Evolutionary conservation across 2,888 invertebrate species (phyloP), one percentile per base, ranked within the genome.

Genomic region (Lomographa bimaculata): DNA sequence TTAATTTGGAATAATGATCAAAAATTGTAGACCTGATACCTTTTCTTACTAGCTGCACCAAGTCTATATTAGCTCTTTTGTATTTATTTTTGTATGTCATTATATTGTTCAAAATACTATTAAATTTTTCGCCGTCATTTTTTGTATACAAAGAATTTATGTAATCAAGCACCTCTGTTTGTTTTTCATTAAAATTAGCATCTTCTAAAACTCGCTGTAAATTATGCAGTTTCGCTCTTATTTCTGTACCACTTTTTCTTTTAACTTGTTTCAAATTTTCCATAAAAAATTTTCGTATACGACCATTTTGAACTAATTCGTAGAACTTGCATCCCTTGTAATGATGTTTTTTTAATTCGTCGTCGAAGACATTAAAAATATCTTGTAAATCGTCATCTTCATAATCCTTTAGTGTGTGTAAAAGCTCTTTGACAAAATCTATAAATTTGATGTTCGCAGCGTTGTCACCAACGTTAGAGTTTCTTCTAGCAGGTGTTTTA

Each of bases 121-220:
- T 26, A 0, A 80, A 50, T 26, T 67, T 65, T 0, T 23, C 5
- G 1, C 32, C 35, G 0, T 59, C 34, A 3, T 64, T 56, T 2
- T 40, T 41, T 12, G 26, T 49, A 30, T 73, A 79, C 5, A 79
- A 44, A 0, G 71, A 63, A 47, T 82, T 66, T 0, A 78, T 36
- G 7, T 68, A 69, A 25, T 59, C 43, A 0, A 69, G 1, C 0
- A 78, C 14, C 2, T 46, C 35, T 16, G 28, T 45, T 0, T 54
- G 34, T 4, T 46, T 38, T 0, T 33, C 10, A n/a, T 50, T 38
- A 5, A 44, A 44, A 9, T 52, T 50, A 7, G 51, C 24, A 1
- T 49, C 7, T 6, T 50, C 30, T 1, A 79, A 6, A 1, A 30
- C 16, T 0, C 33, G 18, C 0, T 49, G 11, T 0, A 59, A 6